phyloP scores from a whole-genome alignment of 2,797 vertebrate genomes.

The Harpagifer antarcticus region DNA sequence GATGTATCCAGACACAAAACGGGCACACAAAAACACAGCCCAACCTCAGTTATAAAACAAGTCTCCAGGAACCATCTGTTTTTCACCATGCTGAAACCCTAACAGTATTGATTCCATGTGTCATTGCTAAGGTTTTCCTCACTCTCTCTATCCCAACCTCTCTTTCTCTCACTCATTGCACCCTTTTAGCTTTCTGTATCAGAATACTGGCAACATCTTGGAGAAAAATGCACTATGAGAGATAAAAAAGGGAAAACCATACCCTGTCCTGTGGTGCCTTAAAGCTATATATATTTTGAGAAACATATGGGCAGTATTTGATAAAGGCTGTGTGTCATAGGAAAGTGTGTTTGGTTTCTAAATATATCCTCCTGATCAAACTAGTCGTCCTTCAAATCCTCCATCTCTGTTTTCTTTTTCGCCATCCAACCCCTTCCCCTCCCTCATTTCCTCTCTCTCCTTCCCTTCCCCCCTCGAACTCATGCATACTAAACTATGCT shows the following conservation, averaged over 20 bases:
- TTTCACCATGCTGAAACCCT: slow-evolving; percentile 48
- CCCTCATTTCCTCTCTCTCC: slow-evolving; percentile 45
- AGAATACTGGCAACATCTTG: slow-evolving; percentile 23
- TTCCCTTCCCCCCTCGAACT: slow-evolving; percentile 46
- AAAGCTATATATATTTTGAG: not conserved
- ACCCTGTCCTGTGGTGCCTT: not conserved
- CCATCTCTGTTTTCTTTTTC: slow-evolving; percentile 55
- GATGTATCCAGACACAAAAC: slow-evolving; percentile 7
- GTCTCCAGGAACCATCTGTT: slow-evolving; percentile 59
- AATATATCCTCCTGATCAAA: slow-evolving; percentile 59
- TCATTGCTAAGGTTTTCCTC: slow-evolving; percentile 31
- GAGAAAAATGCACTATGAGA: slow-evolving; percentile 2
- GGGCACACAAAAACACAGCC: not conserved
- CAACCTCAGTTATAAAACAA: slow-evolving; percentile 39
- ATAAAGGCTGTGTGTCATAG: not conserved
- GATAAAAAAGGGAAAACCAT: not conserved
- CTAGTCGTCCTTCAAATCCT: slow-evolving; percentile 58
- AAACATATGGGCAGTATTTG: not conserved
- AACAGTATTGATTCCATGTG: slow-evolving; percentile 60
- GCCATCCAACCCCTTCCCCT: slow-evolving; percentile 22
- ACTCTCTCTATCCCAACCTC: not conserved
- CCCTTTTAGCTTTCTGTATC: slow-evolving; percentile 23
- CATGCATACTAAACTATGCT: slow-evolving; percentile 83
- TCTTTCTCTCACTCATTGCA: slow-evolving; percentile 4
- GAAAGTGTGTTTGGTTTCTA: slow-evolving; percentile 42